Evolutionary conservation across 2,797 vertebrate genomes (phyloP).

Genomic region (Huso huso): DNA sequence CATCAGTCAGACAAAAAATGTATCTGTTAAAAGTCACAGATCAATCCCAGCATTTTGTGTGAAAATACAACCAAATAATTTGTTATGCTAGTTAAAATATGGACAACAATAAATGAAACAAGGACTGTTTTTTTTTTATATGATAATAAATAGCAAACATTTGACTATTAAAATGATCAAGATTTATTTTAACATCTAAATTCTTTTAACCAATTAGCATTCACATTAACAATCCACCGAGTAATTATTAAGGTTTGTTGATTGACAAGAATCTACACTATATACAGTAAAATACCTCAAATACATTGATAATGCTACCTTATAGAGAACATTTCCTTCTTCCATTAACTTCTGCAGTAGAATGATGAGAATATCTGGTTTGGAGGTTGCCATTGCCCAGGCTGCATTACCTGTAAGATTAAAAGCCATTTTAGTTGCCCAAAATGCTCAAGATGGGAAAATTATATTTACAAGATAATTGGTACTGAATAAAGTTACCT

Average conservation of each 20-base stretch:
- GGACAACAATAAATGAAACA: no score
- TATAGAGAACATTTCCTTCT: constrained; percentile 92
- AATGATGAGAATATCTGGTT: constrained; percentile 95
- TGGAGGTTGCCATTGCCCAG: constrained; percentile 99
- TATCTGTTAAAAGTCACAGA: constrained; percentile 49
- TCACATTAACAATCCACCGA: no score
- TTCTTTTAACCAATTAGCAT: no score
- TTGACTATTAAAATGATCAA: no score
- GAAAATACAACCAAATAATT: constrained; percentile 8
- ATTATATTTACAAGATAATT: constrained; percentile 42
- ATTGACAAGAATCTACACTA: no score
- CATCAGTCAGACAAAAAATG: constrained; percentile 49
- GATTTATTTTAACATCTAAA: no score
- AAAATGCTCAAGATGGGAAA: constrained; percentile 16
- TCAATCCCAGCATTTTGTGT: constrained; percentile 35
- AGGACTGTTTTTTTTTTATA: no score
- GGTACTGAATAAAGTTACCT: constrained; percentile 69
- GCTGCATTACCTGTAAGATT: constrained; percentile 82
- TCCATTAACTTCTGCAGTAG: constrained; percentile 98
- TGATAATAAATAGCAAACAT: no score
- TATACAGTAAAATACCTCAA: no score
- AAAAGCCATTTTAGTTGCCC: constrained; percentile 6
- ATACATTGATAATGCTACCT: constrained; percentile 55
- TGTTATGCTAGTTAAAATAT: no score
- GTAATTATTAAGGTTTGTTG: no score